A percentile compares a stretch with the other conserved stretches of the same genome.
Evolutionary conservation across 2,113 vertebrate species (phyloP).

Genomic region (Synchiropus splendidus): DNA sequence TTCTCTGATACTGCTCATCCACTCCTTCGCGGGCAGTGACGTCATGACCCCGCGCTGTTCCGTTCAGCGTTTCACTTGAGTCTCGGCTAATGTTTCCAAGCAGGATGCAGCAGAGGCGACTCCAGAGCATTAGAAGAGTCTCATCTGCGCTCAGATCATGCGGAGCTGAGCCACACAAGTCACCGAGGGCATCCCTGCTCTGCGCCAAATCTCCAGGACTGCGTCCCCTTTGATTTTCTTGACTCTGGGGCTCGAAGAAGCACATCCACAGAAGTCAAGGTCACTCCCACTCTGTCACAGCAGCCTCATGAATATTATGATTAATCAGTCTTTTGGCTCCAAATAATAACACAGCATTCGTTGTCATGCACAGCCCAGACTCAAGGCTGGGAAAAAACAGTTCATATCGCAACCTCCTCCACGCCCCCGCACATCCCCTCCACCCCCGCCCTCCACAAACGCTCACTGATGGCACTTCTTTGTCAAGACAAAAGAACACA

Average conservation of each 20-base stretch:
- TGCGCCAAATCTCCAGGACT: constrained; percentile 57
- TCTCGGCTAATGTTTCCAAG: too few relatives aligned
- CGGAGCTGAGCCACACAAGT: too few relatives aligned
- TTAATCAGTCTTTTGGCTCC: constrained; percentile 58
- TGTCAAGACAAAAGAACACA: constrained; percentile 22
- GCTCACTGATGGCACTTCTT: too few relatives aligned
- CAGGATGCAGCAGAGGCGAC: too few relatives aligned
- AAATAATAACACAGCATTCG: constrained; percentile 50
- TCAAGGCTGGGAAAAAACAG: constrained; percentile 30
- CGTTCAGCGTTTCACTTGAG: too few relatives aligned
- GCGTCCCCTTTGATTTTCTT: constrained; percentile 61
- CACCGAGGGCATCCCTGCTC: too few relatives aligned
- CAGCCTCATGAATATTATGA: constrained; percentile 66
- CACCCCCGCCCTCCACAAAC: too few relatives aligned
- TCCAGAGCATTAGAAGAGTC: too few relatives aligned
- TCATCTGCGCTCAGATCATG: too few relatives aligned
- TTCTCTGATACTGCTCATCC: too few relatives aligned
- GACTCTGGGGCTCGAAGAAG: constrained; percentile 49
- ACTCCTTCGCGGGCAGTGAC: too few relatives aligned
- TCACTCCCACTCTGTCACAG: constrained; percentile 49
- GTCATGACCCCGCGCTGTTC: too few relatives aligned
- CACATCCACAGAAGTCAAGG: constrained; percentile 60
- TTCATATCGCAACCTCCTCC: constrained; percentile 20
- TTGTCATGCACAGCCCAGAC: constrained; percentile 30
- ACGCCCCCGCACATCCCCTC: constrained; percentile 3